Conservation (phyloP, 2,888 invertebrate species). For the Steinernema scapterisci region DNA sequence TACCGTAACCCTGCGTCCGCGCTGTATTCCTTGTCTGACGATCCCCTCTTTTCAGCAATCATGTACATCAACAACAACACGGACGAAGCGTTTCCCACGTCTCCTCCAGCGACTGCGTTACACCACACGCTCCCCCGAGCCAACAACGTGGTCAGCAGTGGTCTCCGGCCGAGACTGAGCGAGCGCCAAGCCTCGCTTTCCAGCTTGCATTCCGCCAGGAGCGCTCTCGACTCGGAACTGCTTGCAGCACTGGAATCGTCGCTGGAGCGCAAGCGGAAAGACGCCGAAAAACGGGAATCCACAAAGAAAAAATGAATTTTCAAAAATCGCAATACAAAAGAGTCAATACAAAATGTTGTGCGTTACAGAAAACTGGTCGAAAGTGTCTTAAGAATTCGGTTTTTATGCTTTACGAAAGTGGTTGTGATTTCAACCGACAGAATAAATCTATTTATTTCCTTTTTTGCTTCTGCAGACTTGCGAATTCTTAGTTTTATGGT, state of each 20-base stretch:
- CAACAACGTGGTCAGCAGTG: constrained; percentile 18
- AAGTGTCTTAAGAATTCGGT: constrained; percentile 1
- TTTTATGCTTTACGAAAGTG: constrained; percentile 9
- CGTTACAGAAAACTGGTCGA: constrained; percentile 14
- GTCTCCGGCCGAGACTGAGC: not conserved
- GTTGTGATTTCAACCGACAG: not conserved
- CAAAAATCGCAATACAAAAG: not conserved
- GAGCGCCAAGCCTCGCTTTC: not conserved
- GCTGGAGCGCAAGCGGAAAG: not conserved
- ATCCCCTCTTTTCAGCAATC: not conserved
- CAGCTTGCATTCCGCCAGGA: not conserved
- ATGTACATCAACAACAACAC: not conserved
- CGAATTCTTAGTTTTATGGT: not conserved
- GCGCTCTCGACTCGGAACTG: constrained; percentile 9
- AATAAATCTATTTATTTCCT: constrained; percentile 8
- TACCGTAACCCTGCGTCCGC: too few species aligned
- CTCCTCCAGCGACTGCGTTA: not conserved
- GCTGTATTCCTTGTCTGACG: too few species aligned
- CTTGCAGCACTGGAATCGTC: not conserved
- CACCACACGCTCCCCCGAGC: constrained; percentile 16
- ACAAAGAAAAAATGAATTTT: not conserved
- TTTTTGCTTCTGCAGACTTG: not conserved
- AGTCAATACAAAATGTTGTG: constrained; percentile 14
- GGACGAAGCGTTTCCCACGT: not conserved
- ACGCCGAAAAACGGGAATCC: not conserved